Evolutionary conservation across 2,113 vertebrate genomes (phyloP), one percentile per base, ranked within the genome.

Genomic region (Haplotaxodon microlepis): DNA sequence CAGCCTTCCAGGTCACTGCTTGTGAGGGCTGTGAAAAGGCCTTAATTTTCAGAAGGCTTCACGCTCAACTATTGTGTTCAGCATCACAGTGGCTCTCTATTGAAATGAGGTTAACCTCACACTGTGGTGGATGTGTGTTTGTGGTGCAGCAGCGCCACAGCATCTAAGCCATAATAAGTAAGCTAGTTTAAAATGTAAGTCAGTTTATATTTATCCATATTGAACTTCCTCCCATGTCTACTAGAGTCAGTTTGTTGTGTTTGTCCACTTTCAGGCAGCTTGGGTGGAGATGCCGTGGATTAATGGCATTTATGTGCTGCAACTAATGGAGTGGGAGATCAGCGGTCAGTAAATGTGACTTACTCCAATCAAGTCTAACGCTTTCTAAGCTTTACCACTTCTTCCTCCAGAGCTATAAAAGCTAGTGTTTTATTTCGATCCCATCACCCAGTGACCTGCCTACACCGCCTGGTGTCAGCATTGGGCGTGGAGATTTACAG

Each of bases 401-500:
- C 86, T 59, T 90, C 87, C 88, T 86, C 84, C 34, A 24, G 47
- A 87, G 89, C 88, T 83, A 84, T 93, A 86, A 94, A 95, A 89
- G 81, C 83, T 73, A 42, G 81, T 91, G 81, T 93, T 92, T 94
- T 91, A 85, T 90, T 66, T 76, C 84, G 19, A 73, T 87, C 87
- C 81, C 53, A n/a, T 85, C 86, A 80, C 88, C 87, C 50, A 56
- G 21, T 73, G 86, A 88, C 87, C 91, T 69, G 69, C 86, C 86
- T 86, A 31, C 61, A 66, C 94, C 94, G 79, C 92, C 92, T 90
- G 94, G 94, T 94, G 95, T 96, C 95, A 95, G 87, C 95, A 21
- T 93, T 87, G 90, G 59, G 88, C 83, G 9, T 38, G 6, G 78
- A 89, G 91, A 92, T 92, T 91, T 92, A 92, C 84, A 88, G 82